Evolutionary conservation across 2,797 vertebrate genomes (phyloP).

Genomic region (Oryzias dopingdopingensis): DNA sequence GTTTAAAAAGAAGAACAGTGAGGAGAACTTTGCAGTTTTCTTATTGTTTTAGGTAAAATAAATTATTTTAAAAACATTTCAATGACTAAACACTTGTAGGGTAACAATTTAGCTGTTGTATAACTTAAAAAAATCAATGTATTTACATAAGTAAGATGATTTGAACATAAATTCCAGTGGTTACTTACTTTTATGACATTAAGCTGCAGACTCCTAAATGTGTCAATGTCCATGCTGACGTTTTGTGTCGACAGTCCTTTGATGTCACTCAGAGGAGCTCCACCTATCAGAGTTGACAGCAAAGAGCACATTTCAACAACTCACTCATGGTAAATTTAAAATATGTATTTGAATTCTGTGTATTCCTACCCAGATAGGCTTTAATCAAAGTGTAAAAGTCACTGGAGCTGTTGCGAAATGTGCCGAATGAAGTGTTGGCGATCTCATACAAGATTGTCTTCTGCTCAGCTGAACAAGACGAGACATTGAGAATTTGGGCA

Average conservation of each 20-base stretch:
- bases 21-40: not conserved
- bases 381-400: slow-evolving; percentile 52
- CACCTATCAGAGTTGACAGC: slow-evolving; percentile 40
- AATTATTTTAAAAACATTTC: too few relatives aligned
- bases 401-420: not conserved
- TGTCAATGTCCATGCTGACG: slow-evolving; percentile 58
- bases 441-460: slow-evolving; percentile 59
- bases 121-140: too few relatives aligned
- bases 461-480: slow-evolving; percentile 62
- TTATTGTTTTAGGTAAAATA: too few relatives aligned
- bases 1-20: slow-evolving; percentile 6
- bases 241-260: slow-evolving; percentile 38
- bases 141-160: too few relatives aligned
- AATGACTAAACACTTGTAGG: too few relatives aligned
- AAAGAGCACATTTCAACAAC: slow-evolving; percentile 2
- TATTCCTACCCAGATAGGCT: slow-evolving; percentile 54
- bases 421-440: slow-evolving; percentile 49
- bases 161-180: too few relatives aligned
- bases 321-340: not conserved
- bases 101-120: too few relatives aligned
- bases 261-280: slow-evolving; percentile 53
- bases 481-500: slow-evolving; percentile 44
- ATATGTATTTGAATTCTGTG: not conserved
- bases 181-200: slow-evolving; percentile 54
- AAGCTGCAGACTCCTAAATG: slow-evolving; percentile 51